Evolutionary conservation across 2,888 invertebrate genomes (phyloP), one percentile per base, ranked within the genome.

Genomic region (Arrhopalites spinosus): DNA sequence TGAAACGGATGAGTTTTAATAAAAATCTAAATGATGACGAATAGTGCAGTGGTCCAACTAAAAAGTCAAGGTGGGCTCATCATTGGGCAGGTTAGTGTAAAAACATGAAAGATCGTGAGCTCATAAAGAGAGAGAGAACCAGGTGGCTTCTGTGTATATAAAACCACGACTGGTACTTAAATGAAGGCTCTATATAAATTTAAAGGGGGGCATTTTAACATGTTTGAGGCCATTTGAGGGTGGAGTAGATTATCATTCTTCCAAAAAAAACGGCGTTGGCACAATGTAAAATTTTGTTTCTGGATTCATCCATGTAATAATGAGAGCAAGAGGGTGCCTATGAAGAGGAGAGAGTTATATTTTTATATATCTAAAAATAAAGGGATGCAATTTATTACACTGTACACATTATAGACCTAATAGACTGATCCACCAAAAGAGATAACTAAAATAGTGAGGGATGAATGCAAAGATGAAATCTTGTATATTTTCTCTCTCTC

Each of bases 1-100:
- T n/a, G n/a, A n/a, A n/a, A n/a, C n/a, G 5, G 68, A 68, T 23
- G 50, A 68, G 27, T 15, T 50, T 5, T 50, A n/a, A 68, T 47
- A 61, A 68, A 68, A 45, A 27, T 8, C 47, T 68, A 47, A 68
- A 68, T 68, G 5, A 68, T 68, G 68, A 68, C 68, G n/a, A 50
- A 45, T 68, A 47, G 68, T 68, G 68, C 68, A 47, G 25, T 25
- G 45, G 67, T 36, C 67, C 36, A 45, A 45, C 45, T 43, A 67
- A 27, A 15, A 59, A 47, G 50, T 20, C 15, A 45, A 5, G 30
- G 20, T 50, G 50, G 50, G 50, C n/a, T 50, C 17, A 50, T 15
- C 36, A 36, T 50, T 50, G 50, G 50, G 50, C 50, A 50, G 50
- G 50, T 50, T 50, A 50, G 50, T 50, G 50, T 50, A 17, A 5